Evolutionary conservation across 2,113 vertebrate species (phyloP).

Genomic region (Pygoscelis antarcticus): DNA sequence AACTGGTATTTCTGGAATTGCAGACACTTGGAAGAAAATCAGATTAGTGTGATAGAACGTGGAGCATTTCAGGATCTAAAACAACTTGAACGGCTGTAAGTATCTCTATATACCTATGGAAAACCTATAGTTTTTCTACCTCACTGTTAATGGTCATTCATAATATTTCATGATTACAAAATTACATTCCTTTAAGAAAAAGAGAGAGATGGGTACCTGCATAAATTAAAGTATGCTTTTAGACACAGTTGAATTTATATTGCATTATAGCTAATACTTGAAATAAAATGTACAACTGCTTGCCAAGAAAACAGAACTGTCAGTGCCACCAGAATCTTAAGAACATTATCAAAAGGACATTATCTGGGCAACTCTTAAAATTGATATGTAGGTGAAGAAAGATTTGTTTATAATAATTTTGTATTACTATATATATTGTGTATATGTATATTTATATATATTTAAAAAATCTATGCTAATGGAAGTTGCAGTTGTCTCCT

Average conservation of each 20-base stretch:
- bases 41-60: conserved; percentile 93
- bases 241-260: neutral
- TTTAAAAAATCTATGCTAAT: neutral
- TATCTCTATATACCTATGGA: neutral
- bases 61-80: conserved; percentile 97
- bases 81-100: conserved; percentile 96
- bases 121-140: neutral
- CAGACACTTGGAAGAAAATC: conserved; percentile 98
- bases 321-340: neutral
- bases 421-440: neutral
- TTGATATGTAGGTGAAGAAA: too few species aligned
- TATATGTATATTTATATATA: neutral
- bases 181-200: neutral
- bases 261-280: neutral
- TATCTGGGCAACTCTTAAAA: neutral
- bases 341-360: neutral
- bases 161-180: neutral
- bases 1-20: conserved; percentile 55
- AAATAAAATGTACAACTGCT: neutral
- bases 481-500: neutral
- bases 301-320: neutral
- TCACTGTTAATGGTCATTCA: neutral
- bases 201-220: neutral
- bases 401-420: neutral
- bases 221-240: neutral